A percentile compares a stretch with the other conserved stretches of the same genome.
phyloP scores from a whole-genome alignment of 2,888 invertebrate genomes.

The Pachycephus smyrnensis region DNA sequence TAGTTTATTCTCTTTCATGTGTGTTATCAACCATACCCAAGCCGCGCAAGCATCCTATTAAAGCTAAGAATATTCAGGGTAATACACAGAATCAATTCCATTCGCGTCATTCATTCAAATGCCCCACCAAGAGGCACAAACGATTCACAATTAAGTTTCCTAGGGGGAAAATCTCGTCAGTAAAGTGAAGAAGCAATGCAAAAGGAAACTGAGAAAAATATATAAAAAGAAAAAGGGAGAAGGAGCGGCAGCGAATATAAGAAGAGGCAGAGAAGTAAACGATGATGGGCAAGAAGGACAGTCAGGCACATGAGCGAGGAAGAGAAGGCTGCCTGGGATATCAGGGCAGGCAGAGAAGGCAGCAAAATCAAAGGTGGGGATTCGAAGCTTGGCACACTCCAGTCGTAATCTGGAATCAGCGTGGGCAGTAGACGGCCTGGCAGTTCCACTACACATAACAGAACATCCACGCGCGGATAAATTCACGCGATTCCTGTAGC shows the following conservation, averaged over 20 bases:
- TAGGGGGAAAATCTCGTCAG: not conserved
- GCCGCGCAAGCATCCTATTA: too few species aligned
- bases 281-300: not conserved
- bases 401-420: conserved; percentile 9
- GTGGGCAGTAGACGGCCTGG: not conserved
- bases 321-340: not conserved
- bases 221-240: not conserved
- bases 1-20: not conserved
- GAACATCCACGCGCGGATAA: not conserved
- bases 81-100: not conserved
- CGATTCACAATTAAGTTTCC: not conserved
- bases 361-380: not conserved
- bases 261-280: not conserved
- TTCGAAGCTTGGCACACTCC: not conserved
- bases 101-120: not conserved
- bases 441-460: not conserved
- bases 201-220: not conserved
- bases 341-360: not conserved
- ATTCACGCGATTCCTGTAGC: not conserved
- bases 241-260: not conserved
- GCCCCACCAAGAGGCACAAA: not conserved
- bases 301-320: not conserved
- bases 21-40: not conserved
- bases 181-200: not conserved
- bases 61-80: not conserved